Evolutionary conservation across 2,888 invertebrate genomes (phyloP).

Genomic region (Trissolcus brochymenae): DNA sequence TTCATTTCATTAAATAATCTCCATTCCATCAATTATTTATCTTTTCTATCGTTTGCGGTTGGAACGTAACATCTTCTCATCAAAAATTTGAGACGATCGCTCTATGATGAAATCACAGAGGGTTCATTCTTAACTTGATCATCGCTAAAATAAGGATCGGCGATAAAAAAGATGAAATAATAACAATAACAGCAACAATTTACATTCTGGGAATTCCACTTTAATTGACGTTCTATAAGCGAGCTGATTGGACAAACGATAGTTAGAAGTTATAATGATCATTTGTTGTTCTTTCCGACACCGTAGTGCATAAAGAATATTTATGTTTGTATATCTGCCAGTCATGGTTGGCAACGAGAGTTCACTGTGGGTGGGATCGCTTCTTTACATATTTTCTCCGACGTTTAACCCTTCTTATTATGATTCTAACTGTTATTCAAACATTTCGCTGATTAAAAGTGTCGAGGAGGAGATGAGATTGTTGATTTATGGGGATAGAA

Average conservation of each 20-base stretch:
- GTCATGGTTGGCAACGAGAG: constrained; percentile 66
- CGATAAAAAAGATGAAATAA: constrained; percentile 5
- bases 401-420: constrained; percentile 58
- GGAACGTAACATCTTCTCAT: neutral
- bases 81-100: constrained; percentile 11
- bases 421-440: constrained; percentile 50
- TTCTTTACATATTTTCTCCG: constrained; percentile 65
- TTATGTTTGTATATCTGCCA: constrained; percentile 62
- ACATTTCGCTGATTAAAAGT: constrained; percentile 53
- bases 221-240: constrained; percentile 47
- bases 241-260: constrained; percentile 53
- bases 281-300: constrained; percentile 54
- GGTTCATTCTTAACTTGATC: constrained; percentile 3
- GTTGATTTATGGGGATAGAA: constrained; percentile 49
- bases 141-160: neutral
- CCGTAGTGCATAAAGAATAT: constrained; percentile 49
- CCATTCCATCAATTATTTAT: constrained; percentile 1
- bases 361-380: constrained; percentile 59
- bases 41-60: constrained; percentile 1
- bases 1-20: constrained; percentile 3
- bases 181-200: constrained; percentile 18
- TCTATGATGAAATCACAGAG: constrained; percentile 23
- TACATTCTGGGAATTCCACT: constrained; percentile 42
- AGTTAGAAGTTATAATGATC: constrained; percentile 52
- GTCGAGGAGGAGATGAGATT: constrained; percentile 44